phyloP scores from a whole-genome alignment of 2,888 invertebrate genomes.

The Marronus borbonicus region DNA sequence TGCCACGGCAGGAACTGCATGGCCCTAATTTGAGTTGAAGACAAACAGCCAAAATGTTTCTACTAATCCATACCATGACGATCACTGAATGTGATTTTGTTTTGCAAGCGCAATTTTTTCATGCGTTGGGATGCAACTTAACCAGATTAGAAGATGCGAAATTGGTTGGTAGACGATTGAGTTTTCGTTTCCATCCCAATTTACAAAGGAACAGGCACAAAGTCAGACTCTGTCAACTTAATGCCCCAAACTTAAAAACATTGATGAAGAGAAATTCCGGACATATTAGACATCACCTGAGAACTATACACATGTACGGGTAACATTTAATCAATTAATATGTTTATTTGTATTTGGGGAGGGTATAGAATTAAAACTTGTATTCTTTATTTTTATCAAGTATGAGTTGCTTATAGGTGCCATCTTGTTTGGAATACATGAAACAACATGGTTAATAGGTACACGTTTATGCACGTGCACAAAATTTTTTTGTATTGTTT shows the following conservation, averaged over 20 bases:
- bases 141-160: slow-evolving; percentile 59
- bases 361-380: background rate
- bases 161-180: slow-evolving; percentile 64
- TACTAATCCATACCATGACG: slow-evolving; percentile 71
- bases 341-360: background rate
- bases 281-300: slow-evolving; percentile 66
- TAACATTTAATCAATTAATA: slow-evolving; percentile 51
- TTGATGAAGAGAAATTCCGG: slow-evolving; percentile 65
- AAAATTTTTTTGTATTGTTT: background rate
- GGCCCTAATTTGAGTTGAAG: slow-evolving; percentile 62
- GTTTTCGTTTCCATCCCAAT: slow-evolving; percentile 62
- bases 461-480: background rate
- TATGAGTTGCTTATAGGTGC: background rate
- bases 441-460: background rate
- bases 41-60: slow-evolving; percentile 59
- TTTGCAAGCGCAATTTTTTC: slow-evolving; percentile 70
- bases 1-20: slow-evolving; percentile 67
- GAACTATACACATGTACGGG: slow-evolving; percentile 67
- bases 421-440: background rate
- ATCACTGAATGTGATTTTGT: slow-evolving; percentile 69
- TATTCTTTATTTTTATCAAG: background rate
- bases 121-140: slow-evolving; percentile 62
- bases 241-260: slow-evolving; percentile 62
- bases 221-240: slow-evolving; percentile 59
- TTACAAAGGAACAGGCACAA: slow-evolving; percentile 61